A percentile compares a stretch with the other conserved stretches of the same genome.
These are phyloP conservation scores for Diadophis punctatus DNA, from an alignment of 2,113 vertebrate genomes.

Conservation along the genomic window DNA sequence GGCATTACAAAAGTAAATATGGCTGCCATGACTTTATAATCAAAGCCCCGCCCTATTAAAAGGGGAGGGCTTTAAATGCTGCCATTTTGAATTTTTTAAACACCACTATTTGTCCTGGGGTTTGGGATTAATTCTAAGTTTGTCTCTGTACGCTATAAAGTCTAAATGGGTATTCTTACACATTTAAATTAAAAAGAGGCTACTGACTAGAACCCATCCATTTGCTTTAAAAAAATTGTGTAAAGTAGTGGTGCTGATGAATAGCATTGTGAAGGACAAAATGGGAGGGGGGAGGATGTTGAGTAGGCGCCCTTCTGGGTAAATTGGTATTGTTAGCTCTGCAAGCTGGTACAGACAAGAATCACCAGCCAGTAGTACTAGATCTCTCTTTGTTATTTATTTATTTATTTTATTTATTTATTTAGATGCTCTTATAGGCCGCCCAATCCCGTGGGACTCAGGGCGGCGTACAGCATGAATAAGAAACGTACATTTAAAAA, in stretches of 20 bases:
- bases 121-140: not conserved
- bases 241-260: not conserved
- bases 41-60: not conserved
- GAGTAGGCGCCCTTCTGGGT: not conserved
- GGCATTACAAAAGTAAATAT: not conserved
- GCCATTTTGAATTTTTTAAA: not conserved
- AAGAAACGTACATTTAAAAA: too few species aligned
- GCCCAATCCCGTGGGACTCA: too few species aligned
- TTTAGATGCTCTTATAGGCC: too few species aligned
- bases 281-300: not conserved
- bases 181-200: not conserved
- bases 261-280: not conserved
- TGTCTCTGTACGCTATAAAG: not conserved
- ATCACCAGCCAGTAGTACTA: not conserved
- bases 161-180: not conserved
- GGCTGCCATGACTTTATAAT: not conserved
- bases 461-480: too few species aligned
- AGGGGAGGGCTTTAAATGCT: not conserved
- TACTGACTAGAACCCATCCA: not conserved
- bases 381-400: not conserved
- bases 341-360: not conserved
- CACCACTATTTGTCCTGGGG: not conserved
- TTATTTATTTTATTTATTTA: too few species aligned
- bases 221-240: not conserved
- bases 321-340: not conserved